These are phyloP conservation scores for Theonella swinhoei DNA, from an alignment of 37 sponge, comb jelly and placozoan species.

Conservation along the genomic window DNA sequence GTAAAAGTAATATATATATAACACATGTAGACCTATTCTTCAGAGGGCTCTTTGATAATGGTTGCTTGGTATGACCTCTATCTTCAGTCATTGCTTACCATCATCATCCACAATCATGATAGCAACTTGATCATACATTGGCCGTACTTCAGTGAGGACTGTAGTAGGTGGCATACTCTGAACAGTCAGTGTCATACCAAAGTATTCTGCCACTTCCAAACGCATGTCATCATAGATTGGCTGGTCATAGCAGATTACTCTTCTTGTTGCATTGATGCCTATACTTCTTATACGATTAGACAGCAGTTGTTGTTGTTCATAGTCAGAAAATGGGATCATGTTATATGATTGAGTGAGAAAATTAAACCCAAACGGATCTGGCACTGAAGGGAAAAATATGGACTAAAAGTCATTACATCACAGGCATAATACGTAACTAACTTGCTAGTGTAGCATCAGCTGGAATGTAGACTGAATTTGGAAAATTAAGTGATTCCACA, in stretches of 20 bases:
- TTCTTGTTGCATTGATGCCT: not conserved
- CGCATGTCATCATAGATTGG: not conserved
- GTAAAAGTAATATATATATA: too few species aligned
- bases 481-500: not conserved
- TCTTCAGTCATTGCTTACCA: not conserved
- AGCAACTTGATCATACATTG: too few species aligned
- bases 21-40: too few species aligned
- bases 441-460: not conserved
- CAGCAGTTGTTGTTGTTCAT: not conserved
- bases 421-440: not conserved
- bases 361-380: not conserved
- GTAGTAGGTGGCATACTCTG: not conserved
- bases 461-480: not conserved
- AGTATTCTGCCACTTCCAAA: constrained; percentile 20
- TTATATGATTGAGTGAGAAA: too few species aligned
- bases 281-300: not conserved
- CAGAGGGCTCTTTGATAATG: too few species aligned
- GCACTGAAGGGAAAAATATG: not conserved
- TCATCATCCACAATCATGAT: too few species aligned
- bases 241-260: not conserved
- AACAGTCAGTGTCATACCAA: not conserved
- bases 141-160: too few species aligned
- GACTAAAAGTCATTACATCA: not conserved
- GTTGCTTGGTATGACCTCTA: too few species aligned
- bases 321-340: not conserved